These are phyloP conservation scores for Clostera curtula DNA, from an alignment of 2,888 invertebrate species.

Conservation along the genomic window DNA sequence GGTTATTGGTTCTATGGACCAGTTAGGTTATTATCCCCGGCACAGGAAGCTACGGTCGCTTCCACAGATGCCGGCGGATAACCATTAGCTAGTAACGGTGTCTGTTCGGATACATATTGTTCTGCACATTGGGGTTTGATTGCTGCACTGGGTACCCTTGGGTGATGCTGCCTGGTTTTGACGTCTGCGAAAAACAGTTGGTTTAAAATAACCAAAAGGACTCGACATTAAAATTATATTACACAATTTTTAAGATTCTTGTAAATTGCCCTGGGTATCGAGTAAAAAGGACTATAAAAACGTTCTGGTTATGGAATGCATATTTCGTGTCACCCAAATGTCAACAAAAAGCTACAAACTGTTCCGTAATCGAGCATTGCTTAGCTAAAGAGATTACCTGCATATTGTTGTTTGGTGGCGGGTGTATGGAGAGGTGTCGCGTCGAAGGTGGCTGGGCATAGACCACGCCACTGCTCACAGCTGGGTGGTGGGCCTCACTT, in stretches of 20 bases:
- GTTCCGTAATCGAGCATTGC: background rate
- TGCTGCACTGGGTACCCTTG: constrained; percentile 88
- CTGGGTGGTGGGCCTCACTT: constrained; percentile 59
- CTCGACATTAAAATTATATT: too few relatives aligned
- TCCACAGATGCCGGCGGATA: constrained; percentile 27
- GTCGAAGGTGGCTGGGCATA: constrained; percentile 53
- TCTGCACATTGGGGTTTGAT: constrained; percentile 68
- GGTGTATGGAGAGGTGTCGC: constrained; percentile 52
- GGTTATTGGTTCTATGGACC: too few relatives aligned
- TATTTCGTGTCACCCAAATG: too few relatives aligned
- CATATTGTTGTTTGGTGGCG: constrained; percentile 49
- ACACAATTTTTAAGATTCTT: too few relatives aligned
- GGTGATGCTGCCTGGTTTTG: constrained; percentile 88
- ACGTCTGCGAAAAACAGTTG: constrained; percentile 62
- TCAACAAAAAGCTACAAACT: background rate
- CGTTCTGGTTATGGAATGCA: too few relatives aligned
- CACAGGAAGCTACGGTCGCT: constrained; percentile 19
- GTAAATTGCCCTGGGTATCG: too few relatives aligned
- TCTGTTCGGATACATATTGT: constrained; percentile 54
- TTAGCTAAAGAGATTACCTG: constrained; percentile 37
- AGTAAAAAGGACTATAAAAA: too few relatives aligned
- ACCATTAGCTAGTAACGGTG: constrained; percentile 60
- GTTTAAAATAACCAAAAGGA: too few relatives aligned
- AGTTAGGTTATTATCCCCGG: too few relatives aligned
- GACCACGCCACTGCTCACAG: constrained; percentile 51